These are phyloP conservation scores for Pseudococcus viburni DNA, from an alignment of 2,888 invertebrate genomes.

Conservation along the genomic window DNA sequence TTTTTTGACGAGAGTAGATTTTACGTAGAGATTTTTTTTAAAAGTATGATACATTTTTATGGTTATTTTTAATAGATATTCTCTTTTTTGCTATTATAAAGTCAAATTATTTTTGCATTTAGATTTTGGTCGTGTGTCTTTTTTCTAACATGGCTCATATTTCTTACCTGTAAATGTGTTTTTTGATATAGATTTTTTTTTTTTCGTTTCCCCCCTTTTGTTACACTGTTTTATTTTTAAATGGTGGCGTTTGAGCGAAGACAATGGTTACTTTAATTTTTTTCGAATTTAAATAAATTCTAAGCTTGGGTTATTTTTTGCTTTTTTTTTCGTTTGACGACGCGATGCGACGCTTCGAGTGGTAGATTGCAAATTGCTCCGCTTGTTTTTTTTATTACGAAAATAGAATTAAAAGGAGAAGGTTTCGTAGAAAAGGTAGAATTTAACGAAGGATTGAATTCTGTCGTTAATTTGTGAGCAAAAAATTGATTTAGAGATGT, in stretches of 20 bases:
- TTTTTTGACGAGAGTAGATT: conserved; percentile 32
- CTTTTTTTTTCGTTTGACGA: not conserved
- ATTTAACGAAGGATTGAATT: no score
- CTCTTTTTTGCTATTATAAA: conserved; percentile 24
- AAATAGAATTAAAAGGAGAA: not conserved
- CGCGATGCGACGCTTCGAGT: not conserved
- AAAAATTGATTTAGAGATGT: no score
- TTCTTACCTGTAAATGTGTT: conserved; percentile 34
- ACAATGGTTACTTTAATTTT: conserved; percentile 6
- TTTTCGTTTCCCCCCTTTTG: not conserved
- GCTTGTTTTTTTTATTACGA: not conserved
- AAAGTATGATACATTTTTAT: conserved; percentile 15
- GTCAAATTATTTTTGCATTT: conserved; percentile 58
- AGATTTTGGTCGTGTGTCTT: conserved; percentile 31
- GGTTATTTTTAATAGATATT: conserved; percentile 48
- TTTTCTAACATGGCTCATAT: conserved; percentile 51
- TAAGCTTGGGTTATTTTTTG: not conserved
- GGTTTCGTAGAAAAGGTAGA: no score
- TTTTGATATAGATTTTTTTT: conserved; percentile 31
- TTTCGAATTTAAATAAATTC: not conserved
- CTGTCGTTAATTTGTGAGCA: no score
- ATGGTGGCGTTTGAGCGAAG: not conserved
- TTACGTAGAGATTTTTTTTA: not conserved
- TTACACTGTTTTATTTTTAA: conserved; percentile 11
- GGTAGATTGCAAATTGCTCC: not conserved